These are phyloP conservation scores for Aptenodytes forsteri DNA, from an alignment of 2,113 vertebrate species.

Conservation along the genomic window DNA sequence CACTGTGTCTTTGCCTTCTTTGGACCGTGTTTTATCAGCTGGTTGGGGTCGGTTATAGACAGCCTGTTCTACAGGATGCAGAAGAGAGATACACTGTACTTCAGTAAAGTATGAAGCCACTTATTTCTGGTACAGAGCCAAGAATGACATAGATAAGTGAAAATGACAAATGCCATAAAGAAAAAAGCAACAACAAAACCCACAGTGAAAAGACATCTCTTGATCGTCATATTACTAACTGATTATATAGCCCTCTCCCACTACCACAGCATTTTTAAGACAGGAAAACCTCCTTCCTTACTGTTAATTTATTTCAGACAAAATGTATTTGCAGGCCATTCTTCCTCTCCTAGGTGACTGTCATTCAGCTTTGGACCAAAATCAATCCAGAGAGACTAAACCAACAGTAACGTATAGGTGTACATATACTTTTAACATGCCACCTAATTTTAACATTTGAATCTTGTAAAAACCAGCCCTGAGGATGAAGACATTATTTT, in stretches of 20 bases:
- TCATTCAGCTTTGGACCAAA: not conserved
- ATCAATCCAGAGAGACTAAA: not conserved
- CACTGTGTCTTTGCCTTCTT: conserved; percentile 83
- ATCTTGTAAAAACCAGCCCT: not conserved
- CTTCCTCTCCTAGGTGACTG: not conserved
- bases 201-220: not conserved
- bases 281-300: not conserved
- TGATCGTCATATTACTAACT: accelerated
- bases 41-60: conserved; percentile 90
- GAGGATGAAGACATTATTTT: not conserved
- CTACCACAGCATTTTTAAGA: not conserved
- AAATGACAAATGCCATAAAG: not conserved
- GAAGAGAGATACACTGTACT: not conserved
- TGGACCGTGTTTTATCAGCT: conserved; percentile 81
- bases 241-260: not conserved
- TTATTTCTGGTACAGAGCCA: not conserved
- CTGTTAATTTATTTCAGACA: not conserved
- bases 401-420: not conserved
- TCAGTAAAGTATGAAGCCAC: not conserved
- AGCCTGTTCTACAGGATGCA: conserved; percentile 84
- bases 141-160: accelerated
- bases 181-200: not conserved
- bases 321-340: not conserved
- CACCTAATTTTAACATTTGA: not conserved
- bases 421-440: not conserved